Evolutionary conservation across 2,888 invertebrate species (phyloP).

Genomic region (Agrochola lota): DNA sequence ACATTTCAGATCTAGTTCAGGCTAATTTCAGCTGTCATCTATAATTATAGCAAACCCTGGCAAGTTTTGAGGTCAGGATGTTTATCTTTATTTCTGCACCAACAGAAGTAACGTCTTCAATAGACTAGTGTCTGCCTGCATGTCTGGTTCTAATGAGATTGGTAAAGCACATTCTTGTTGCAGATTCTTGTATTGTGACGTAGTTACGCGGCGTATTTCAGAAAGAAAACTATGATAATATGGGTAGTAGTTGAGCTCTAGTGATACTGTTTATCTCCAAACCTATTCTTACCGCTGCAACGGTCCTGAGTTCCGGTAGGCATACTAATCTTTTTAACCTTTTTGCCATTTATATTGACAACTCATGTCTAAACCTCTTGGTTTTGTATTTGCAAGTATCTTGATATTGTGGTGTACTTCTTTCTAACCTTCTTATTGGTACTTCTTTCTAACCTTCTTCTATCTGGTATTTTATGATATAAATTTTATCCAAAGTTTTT

Average conservation of each 20-base stretch:
- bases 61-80: constrained; percentile 50
- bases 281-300: background rate
- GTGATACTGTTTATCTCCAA: background rate
- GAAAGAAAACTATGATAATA: background rate
- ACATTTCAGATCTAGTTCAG: constrained; percentile 46
- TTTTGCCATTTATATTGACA: background rate
- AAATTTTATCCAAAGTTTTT: background rate
- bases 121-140: constrained; percentile 50
- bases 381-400: background rate
- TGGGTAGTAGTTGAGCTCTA: background rate
- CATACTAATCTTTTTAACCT: background rate
- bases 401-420: background rate
- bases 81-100: constrained; percentile 32
- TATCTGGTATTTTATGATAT: too few species aligned
- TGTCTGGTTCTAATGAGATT: constrained; percentile 40
- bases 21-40: constrained; percentile 40
- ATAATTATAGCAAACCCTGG: constrained; percentile 26
- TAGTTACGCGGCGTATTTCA: background rate
- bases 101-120: constrained; percentile 28
- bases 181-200: background rate
- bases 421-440: background rate
- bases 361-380: background rate
- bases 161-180: constrained; percentile 33
- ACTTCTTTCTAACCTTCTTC: background rate
- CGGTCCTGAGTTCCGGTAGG: too few species aligned